A percentile compares a stretch with the other conserved stretches of the same genome.
Conservation (phyloP, 2,888 invertebrate species). For the Micoletzkya japonica region DNA sequence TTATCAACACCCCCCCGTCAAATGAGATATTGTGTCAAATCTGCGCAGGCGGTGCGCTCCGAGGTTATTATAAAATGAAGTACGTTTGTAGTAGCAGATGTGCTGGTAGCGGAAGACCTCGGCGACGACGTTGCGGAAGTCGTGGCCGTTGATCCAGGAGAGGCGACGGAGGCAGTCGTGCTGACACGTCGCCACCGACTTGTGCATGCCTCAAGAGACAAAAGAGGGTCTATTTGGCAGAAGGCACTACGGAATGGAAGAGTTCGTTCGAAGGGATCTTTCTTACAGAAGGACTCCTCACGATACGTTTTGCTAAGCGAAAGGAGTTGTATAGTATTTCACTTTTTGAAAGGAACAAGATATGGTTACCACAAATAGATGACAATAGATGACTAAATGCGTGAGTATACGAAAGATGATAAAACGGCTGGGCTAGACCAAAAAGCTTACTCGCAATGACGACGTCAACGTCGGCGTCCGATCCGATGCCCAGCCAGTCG, state of each 20-base stretch:
- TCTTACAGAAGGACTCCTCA: no score
- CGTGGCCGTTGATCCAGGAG: conserved; percentile 53
- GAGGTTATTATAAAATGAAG: conserved; percentile 16
- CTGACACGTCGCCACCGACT: conserved; percentile 49
- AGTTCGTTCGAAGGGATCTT: no score
- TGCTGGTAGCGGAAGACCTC: conserved; percentile 58
- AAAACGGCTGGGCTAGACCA: not conserved
- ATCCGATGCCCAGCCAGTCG: conserved; percentile 21
- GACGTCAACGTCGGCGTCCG: conserved; percentile 50
- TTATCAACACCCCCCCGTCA: not conserved
- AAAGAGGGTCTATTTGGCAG: no score
- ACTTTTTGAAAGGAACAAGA: no score
- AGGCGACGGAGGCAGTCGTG: conserved; percentile 47
- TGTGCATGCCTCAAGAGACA: conserved; percentile 40
- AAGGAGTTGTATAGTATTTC: no score
- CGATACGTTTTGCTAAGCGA: no score
- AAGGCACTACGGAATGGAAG: no score
- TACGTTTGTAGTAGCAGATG: conserved; percentile 56
- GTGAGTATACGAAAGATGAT: not conserved
- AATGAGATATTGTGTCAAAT: not conserved
- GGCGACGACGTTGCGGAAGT: conserved; percentile 49
- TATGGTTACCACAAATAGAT: no score
- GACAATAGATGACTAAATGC: no score
- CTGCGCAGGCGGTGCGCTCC: not conserved
- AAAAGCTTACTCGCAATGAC: conserved; percentile 48